These are phyloP conservation scores for Planococcus citri DNA, from an alignment of 1,140 invertebrate genomes.

Conservation along the genomic window DNA sequence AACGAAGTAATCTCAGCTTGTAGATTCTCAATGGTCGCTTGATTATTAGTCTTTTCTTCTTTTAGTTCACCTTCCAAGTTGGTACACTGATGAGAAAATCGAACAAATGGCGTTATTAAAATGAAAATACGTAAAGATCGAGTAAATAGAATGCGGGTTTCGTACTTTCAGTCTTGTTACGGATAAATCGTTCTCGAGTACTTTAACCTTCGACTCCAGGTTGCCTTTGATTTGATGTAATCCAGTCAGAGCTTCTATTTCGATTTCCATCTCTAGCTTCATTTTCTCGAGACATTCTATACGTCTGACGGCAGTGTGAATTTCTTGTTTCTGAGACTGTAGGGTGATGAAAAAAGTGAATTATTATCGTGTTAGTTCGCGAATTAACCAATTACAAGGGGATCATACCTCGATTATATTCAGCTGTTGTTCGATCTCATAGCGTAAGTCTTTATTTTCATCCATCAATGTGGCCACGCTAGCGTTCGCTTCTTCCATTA, in stretches of 20 bases:
- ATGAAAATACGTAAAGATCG: neutral
- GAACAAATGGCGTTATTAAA: too few relatives aligned
- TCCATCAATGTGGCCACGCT: neutral
- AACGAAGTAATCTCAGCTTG: neutral
- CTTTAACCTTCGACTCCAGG: neutral
- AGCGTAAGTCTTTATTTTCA: constrained; percentile 14
- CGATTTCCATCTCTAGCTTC: constrained; percentile 13
- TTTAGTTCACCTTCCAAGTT: neutral
- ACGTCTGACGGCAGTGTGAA: neutral
- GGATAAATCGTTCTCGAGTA: neutral
- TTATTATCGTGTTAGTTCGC: too few relatives aligned
- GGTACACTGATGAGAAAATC: neutral
- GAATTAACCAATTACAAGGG: neutral
- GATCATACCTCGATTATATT: constrained; percentile 2
- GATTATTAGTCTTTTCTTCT: neutral
- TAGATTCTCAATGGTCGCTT: neutral
- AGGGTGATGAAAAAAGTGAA: neutral
- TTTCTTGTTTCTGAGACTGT: constrained; percentile 11
- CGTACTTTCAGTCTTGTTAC: constrained; percentile 8
- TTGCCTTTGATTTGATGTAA: constrained; percentile 16
- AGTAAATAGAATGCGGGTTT: too few relatives aligned
- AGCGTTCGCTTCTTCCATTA: neutral
- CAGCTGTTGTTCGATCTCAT: neutral
- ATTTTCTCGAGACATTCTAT: constrained; percentile 7
- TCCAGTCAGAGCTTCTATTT: constrained; percentile 9